Evolutionary conservation across 2,888 invertebrate species (phyloP), one percentile per base, ranked within the genome.

Genomic region (Cynaeus angustus): DNA sequence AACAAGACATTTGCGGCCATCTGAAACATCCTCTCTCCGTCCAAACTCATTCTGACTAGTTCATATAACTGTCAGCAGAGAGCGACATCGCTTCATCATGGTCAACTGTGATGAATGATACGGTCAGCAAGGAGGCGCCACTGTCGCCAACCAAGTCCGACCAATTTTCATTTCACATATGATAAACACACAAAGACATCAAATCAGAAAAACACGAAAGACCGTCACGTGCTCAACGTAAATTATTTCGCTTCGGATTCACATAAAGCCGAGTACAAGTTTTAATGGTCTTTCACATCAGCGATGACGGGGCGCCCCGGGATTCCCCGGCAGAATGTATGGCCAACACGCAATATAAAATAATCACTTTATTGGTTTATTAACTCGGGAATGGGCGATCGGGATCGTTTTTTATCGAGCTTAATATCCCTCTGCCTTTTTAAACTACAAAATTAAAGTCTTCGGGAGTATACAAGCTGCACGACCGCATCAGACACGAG

Each of bases 71-170:
- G 79, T 78, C 79, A 78, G 74, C 66, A 71, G 71, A 66, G 72
- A 74, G 72, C 74, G 77, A 75, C 77, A 73, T 78, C 77, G 74
- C 78, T 79, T 77, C 74, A 79, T 79, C 79, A 78, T 76, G 77
- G 76, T 78, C 78, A 75, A 66, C 53, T 66, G 72, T 79, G 78
- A 79, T 78, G 75, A 78, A 79, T 79, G 75, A 69, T 73, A 67
- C 67, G 77, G 77, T 77, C 76, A 76, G 74, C 68, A 66, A 61
- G 72, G 73, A 69, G 71, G 66, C 73, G 73, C 52, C 50, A 38
- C 10, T 14, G 41, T 61, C 58, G 71, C 59, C 68, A 58, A 61
- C 64, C 66, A 52, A 72, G 69, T 55, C 48, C 62, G 43, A 68
- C 64, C 21, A 21, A 71, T 43, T 73, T 61, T 70, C 68, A 71